Base-by-base conservation (phyloP, 2,797 vertebrate species). In the Pseudomugil tenellus region DNA sequence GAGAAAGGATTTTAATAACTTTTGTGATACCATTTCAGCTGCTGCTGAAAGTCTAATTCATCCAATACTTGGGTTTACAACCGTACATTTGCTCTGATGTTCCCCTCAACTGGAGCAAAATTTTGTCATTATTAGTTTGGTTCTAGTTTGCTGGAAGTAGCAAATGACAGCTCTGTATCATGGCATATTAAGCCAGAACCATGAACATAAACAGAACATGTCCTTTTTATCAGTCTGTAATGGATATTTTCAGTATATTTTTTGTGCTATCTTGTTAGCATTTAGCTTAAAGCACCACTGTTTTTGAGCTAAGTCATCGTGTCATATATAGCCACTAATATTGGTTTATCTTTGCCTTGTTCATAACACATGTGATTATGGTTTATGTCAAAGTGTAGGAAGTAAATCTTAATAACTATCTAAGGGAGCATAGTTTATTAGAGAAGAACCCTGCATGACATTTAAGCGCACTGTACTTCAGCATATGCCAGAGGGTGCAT, bases 361-460 rank as follows among this genome's bases (percentile, higher is more conserved):
- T 71, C 28, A 32, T 17, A 31, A 17, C 57, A 31, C 46, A 54
- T 65, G 32, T 19, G 21, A 12, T 58, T 58, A 21, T 8, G 32
- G 31, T 58, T 67, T 19, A 32, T 60, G 16, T 58, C 51, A 59
- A 54, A 48, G 6, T 34, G 14, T 11, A 19, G 12, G 17, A 14
- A 16, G 3, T 39, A 56, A 59, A 8, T 51, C 23, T 21, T 26
- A 10, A 19, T 32, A 39, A 29, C 12, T 62, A n/a, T 32, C 34
- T 60, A 58, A 48, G 41, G 37, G 2, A 13, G 17, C 63, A 28
- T 12, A 65, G 39, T 58, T 77, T 70, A 80, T 84, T 49, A 41
- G 23, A 62, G 39, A 77, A 57, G 41, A 73, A 61, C 51, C 46
- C 49, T 53, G 57, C 56, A 43, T 55, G 35, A 37, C 21, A 51